phyloP scores from a whole-genome alignment of 2,888 invertebrate genomes.

The Halictus quadricinctus region DNA sequence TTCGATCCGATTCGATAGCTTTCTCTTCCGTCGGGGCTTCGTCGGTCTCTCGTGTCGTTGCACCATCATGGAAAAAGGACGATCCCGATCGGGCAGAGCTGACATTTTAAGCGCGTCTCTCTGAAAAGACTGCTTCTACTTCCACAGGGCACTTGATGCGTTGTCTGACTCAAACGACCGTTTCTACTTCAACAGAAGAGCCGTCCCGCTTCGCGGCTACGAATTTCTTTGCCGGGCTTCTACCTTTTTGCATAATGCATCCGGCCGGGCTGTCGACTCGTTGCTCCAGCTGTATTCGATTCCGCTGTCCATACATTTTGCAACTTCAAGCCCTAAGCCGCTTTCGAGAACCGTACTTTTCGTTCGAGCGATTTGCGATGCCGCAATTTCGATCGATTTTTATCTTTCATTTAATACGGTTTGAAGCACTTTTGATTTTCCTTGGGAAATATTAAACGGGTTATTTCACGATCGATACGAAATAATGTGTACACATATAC shows the following conservation, averaged over 20 bases:
- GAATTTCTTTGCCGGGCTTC: neutral
- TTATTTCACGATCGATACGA: too few relatives aligned
- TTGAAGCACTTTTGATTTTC: too few relatives aligned
- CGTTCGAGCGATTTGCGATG: neutral
- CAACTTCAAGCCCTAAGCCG: neutral
- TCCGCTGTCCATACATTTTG: conserved; percentile 3
- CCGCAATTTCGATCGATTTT: neutral
- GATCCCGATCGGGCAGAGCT: neutral
- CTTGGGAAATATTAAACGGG: too few relatives aligned
- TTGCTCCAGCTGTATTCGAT: neutral
- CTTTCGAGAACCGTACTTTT: neutral
- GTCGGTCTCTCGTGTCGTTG: neutral
- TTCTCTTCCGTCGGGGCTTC: neutral
- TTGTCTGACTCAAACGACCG: conserved; percentile 9
- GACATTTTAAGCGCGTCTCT: conserved; percentile 8
- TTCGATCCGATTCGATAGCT: neutral
- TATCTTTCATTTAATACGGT: neutral
- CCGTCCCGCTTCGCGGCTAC: neutral
- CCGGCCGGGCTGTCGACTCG: neutral
- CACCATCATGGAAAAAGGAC: neutral
- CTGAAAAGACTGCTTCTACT: conserved; percentile 5
- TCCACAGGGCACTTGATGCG: neutral
- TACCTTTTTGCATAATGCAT: conserved; percentile 4
- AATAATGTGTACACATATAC: too few relatives aligned
- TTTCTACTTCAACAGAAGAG: neutral